Conservation (phyloP, 2,888 invertebrate genomes). For the Rotaria sp. region DNA sequence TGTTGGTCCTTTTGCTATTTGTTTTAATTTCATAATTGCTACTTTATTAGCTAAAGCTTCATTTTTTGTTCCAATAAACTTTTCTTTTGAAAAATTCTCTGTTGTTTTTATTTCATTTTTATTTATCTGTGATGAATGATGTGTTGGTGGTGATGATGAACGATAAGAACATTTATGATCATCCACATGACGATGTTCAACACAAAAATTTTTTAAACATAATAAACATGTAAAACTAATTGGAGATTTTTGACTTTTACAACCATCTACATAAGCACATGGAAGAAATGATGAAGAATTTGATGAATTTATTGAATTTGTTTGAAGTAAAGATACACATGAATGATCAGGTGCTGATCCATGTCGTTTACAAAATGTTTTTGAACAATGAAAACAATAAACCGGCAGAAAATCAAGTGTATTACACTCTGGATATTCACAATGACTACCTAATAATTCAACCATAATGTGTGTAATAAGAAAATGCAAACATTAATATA, state of each 20-base stretch:
- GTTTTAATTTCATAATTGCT: slow-evolving; percentile 38
- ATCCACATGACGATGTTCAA: slow-evolving; percentile 33
- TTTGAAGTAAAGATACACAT: slow-evolving; percentile 23
- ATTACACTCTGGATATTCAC: slow-evolving; percentile 33
- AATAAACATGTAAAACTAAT: slow-evolving; percentile 32
- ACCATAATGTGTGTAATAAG: neutral
- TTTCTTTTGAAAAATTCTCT: neutral
- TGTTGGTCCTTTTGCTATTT: slow-evolving; percentile 34
- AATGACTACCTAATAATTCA: slow-evolving; percentile 33
- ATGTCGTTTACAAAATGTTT: slow-evolving; percentile 35
- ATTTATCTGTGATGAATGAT: neutral
- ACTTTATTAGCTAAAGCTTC: slow-evolving; percentile 36
- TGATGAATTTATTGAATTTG: neutral
- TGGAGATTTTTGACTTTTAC: slow-evolving; percentile 23
- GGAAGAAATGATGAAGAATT: slow-evolving; percentile 25
- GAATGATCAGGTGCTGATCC: slow-evolving; percentile 27
- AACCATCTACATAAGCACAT: slow-evolving; percentile 27
- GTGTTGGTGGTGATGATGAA: neutral
- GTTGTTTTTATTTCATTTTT: slow-evolving; percentile 29
- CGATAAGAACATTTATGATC: slow-evolving; percentile 34
- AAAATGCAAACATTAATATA: neutral
- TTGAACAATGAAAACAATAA: slow-evolving; percentile 28
- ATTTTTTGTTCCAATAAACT: slow-evolving; percentile 34
- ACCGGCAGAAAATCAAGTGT: slow-evolving; percentile 36
- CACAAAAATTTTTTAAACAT: slow-evolving; percentile 32